These are phyloP conservation scores for Macroglossus sobrinus DNA, from an alignment of 2,113 vertebrate species.

Conservation along the genomic window DNA sequence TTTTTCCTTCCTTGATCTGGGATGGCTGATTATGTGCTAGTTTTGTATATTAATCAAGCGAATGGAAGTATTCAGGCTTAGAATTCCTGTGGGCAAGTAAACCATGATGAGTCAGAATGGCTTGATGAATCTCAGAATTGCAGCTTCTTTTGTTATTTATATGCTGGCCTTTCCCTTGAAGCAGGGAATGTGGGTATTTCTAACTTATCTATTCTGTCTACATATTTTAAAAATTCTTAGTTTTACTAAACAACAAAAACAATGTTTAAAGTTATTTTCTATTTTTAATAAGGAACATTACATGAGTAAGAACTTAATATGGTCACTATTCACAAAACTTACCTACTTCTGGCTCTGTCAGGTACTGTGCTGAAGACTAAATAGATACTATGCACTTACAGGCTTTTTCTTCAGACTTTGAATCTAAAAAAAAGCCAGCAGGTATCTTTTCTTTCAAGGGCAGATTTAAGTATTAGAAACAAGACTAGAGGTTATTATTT, in stretches of 20 bases:
- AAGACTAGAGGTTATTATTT: not conserved
- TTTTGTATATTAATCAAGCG: slow-evolving; percentile 35
- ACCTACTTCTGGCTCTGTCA: not conserved
- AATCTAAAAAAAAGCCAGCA: not conserved
- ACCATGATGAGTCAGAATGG: not conserved
- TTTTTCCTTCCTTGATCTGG: not conserved
- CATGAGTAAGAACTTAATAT: not conserved
- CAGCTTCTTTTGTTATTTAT: not conserved
- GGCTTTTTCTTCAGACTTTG: not conserved
- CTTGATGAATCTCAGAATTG: not conserved
- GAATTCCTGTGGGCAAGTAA: not conserved
- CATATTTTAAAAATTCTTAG: not conserved
- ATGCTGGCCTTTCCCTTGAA: not conserved
- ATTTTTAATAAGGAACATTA: not conserved
- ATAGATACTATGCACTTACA: not conserved
- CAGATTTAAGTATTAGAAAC: not conserved
- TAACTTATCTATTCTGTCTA: not conserved
- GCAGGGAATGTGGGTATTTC: not conserved
- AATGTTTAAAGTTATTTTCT: not conserved
- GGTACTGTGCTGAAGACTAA: not conserved
- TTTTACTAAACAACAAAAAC: not conserved
- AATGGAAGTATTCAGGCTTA: not conserved
- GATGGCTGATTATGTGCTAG: not conserved
- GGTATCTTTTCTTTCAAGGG: not conserved
- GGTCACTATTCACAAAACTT: not conserved